phyloP scores from a whole-genome alignment of 2,888 invertebrate species.

The Ormyrus thymus region DNA sequence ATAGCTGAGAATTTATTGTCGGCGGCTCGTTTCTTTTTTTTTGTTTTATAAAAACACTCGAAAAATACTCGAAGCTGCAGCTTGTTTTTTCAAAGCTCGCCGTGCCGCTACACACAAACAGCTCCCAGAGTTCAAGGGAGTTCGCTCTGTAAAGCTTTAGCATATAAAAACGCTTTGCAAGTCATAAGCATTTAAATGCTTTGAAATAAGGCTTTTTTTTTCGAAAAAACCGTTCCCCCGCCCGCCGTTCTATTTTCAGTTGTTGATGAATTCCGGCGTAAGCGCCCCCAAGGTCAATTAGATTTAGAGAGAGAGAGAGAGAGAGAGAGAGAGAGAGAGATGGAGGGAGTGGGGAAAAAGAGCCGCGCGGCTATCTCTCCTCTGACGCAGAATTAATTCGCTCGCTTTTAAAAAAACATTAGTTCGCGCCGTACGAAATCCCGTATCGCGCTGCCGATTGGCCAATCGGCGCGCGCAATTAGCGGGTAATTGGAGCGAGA shows the following conservation, averaged over 20 bases:
- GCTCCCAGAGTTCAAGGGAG: background rate
- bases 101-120: background rate
- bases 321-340: too few species aligned
- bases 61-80: too few species aligned
- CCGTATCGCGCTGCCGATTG: background rate
- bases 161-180: background rate
- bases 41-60: too few species aligned
- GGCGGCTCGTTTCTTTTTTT: too few species aligned
- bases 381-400: slow-evolving; percentile 8
- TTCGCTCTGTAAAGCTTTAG: background rate
- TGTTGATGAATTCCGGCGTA: slow-evolving; percentile 10
- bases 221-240: background rate
- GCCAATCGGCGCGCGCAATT: slow-evolving; percentile 54
- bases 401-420: background rate
- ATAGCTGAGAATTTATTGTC: too few species aligned
- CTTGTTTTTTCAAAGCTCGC: background rate
- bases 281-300: slow-evolving; percentile 19
- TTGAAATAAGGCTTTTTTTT: background rate
- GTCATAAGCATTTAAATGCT: background rate
- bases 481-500: slow-evolving; percentile 54
- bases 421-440: background rate
- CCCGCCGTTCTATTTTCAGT: slow-evolving; percentile 13
- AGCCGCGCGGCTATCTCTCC: slow-evolving; percentile 15
- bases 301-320: background rate
- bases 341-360: background rate